Base-by-base conservation (phyloP, 2,113 vertebrate genomes). In the Felis chaus region DNA sequence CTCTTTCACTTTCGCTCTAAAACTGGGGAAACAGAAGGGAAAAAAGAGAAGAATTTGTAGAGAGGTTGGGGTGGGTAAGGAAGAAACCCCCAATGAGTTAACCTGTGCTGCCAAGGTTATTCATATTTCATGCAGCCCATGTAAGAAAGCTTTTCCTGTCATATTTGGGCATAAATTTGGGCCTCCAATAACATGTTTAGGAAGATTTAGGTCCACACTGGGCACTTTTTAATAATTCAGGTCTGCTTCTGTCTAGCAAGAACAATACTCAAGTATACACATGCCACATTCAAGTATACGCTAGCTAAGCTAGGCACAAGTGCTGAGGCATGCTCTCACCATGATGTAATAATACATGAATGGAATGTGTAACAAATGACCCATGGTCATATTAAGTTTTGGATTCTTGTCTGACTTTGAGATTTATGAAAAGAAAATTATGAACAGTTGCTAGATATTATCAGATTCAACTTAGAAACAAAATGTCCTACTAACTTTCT, bases 361-460 rank as follows among this genome's bases (percentile, higher is more conserved):
- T 7, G 16, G 81, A 83, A 94, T 57, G 85, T 5, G 16, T 74
- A 76, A 96, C 89, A 74, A 88, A 48, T 65, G 85, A 86, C 27
- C 69, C 29, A 21, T 7, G 73, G 39, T 45, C 71, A 88, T 25
- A 45, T 45, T 61, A 68, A 27, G 25, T 55, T 97, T 55, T 61
- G 82, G 71, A 76, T 85, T 94, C 76, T 57, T 83, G 41, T 39
- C 45, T 88, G 86, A 39, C 21, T 86, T 71, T 36, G 39, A 80
- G 36, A 94, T 88, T 95, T 97, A 95, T 55, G 53, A 71, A 94
- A 97, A 89, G 88, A 25, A 96, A 78, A 89, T 29, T 29, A 29
- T 23, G 29, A 78, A 29, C 45, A 78, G 66, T 53, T 89, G 33
- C 89, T 92, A 89, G 61, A 68, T 23, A 89, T 0, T 33, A 21